These are phyloP conservation scores for Campylorhamphus procurvoides DNA, from an alignment of 2,113 vertebrate species.

Conservation along the genomic window DNA sequence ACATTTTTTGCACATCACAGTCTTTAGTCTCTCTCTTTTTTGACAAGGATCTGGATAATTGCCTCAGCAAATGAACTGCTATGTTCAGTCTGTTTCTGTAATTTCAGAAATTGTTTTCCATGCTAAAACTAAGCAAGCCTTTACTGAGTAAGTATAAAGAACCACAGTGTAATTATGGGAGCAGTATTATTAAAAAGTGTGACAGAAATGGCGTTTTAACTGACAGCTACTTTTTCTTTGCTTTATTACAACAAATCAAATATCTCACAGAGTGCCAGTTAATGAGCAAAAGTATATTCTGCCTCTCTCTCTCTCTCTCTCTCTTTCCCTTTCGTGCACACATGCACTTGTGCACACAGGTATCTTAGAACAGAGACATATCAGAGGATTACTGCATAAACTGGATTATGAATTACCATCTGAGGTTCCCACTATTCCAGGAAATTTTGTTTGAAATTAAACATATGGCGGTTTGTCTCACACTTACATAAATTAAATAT, in stretches of 20 bases:
- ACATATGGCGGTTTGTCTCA: background rate
- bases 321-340: background rate
- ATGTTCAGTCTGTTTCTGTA: constrained; percentile 81
- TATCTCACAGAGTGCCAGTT: constrained; percentile 71
- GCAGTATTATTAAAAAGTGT: constrained; percentile 85
- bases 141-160: constrained; percentile 87
- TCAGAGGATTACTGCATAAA: background rate
- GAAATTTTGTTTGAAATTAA: background rate
- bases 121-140: constrained; percentile 77
- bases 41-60: constrained; percentile 84
- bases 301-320: background rate
- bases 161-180: constrained; percentile 82
- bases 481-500: background rate
- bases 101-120: constrained; percentile 84
- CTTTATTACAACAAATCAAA: constrained; percentile 84
- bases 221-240: constrained; percentile 84
- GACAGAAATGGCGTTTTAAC: constrained; percentile 82
- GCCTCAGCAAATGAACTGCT: constrained; percentile 82
- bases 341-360: background rate
- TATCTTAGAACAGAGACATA: background rate
- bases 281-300: constrained; percentile 35
- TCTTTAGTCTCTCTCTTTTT: constrained; percentile 67
- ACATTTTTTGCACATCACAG: constrained; percentile 78
- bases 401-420: background rate
- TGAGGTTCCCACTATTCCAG: background rate